These are phyloP conservation scores for Anas bahamensis DNA, from an alignment of 2,797 vertebrate genomes.

Conservation along the genomic window DNA sequence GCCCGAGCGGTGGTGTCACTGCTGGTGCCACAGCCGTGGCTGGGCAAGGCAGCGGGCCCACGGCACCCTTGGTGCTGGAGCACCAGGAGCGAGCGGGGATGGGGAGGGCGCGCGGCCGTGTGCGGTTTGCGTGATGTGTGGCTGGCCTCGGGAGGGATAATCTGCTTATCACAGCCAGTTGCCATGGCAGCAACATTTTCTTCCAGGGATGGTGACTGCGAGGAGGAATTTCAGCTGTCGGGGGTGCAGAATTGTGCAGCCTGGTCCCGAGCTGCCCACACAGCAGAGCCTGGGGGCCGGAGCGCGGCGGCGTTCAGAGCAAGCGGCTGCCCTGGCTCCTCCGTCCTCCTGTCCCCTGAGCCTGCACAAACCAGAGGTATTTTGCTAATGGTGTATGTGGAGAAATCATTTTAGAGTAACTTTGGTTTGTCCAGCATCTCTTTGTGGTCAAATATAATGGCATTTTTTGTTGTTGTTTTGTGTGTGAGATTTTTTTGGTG, in stretches of 20 bases:
- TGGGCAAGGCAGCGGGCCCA: not conserved
- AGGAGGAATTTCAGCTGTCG: not conserved
- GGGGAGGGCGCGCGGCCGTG: fast-evolving
- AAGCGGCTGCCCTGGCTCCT: not conserved
- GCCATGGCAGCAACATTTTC: not conserved
- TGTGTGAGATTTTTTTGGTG: not conserved
- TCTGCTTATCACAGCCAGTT: not conserved
- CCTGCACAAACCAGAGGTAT: not conserved
- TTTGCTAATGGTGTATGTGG: not conserved
- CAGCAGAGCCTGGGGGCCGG: too few relatives aligned
- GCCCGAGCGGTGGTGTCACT: not conserved
- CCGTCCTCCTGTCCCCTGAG: fast-evolving
- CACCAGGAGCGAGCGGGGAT: not conserved
- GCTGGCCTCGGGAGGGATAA: not conserved
- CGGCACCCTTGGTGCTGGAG: not conserved
- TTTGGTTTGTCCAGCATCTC: not conserved
- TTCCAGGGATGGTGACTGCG: not conserved
- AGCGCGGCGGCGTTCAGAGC: too few relatives aligned
- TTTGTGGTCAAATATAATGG: not conserved
- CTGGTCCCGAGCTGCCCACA: not conserved
- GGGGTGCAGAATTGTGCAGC: not conserved
- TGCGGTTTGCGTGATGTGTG: not conserved
- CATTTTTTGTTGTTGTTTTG: not conserved
- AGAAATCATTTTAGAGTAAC: not conserved
- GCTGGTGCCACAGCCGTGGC: not conserved